A percentile compares a stretch with the other conserved stretches of the same genome.
phyloP scores from a whole-genome alignment of 2,113 vertebrate species.

The Cyanoderma ruficeps region DNA sequence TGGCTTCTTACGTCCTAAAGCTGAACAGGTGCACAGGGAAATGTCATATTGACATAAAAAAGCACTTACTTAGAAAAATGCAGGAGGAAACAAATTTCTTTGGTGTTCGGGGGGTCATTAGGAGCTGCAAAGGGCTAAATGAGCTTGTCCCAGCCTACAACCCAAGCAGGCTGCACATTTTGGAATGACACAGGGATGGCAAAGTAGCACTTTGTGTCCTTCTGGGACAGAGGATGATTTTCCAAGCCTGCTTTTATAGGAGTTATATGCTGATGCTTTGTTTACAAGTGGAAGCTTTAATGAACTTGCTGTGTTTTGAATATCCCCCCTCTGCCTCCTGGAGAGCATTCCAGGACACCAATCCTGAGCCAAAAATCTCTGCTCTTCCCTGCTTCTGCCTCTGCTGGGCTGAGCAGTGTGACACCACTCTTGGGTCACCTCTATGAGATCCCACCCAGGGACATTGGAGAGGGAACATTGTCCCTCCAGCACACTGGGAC shows the following conservation, averaged over 20 bases:
- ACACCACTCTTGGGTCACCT: background rate
- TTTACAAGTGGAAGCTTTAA: background rate
- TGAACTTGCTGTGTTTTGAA: background rate
- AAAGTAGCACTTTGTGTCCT: background rate
- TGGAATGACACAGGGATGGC: background rate
- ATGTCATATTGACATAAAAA: background rate
- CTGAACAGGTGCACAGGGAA: background rate
- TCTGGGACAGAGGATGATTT: background rate
- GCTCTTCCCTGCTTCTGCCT: background rate
- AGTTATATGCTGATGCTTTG: background rate
- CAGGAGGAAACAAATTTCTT: background rate
- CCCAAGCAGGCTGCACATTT: background rate
- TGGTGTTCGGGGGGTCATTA: background rate
- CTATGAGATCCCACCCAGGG: background rate
- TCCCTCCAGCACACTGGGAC: background rate
- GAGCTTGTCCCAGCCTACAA: background rate
- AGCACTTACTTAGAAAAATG: background rate
- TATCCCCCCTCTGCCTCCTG: background rate
- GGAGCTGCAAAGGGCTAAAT: background rate
- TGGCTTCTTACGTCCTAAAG: background rate
- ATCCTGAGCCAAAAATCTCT: background rate
- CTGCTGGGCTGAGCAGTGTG: background rate
- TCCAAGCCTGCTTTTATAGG: background rate
- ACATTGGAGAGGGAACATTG: too few relatives aligned
- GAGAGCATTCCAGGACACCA: background rate